A percentile compares a stretch with the other conserved stretches of the same genome.
These are phyloP conservation scores for Meandrina meandrites DNA, from an alignment of 92 coral and sea anemone species.

Conservation along the genomic window DNA sequence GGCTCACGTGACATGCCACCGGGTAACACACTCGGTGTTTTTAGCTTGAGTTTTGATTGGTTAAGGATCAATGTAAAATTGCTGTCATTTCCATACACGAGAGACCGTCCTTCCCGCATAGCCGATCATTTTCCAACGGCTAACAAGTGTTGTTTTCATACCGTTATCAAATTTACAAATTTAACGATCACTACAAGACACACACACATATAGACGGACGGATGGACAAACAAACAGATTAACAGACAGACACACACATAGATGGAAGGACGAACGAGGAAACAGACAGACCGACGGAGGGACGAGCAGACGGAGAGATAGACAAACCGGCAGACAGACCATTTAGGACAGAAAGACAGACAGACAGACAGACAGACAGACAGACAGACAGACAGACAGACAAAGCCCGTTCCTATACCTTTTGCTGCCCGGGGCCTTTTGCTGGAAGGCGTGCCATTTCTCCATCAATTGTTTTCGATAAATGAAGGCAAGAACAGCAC, in stretches of 20 bases:
- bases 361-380: not conserved
- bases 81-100: no score
- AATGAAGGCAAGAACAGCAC: conserved; percentile 45
- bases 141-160: not conserved
- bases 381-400: not conserved
- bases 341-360: not conserved
- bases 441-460: conserved; percentile 64
- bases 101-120: no score
- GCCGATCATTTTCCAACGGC: no score
- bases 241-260: not conserved
- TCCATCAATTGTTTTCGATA: conserved; percentile 56
- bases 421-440: conserved; percentile 22
- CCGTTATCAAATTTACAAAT: not conserved
- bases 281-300: no score
- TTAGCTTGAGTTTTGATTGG: no score
- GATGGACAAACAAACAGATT: not conserved
- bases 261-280: not conserved
- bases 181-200: not conserved
- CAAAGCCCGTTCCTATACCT: not conserved
- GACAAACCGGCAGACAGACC: not conserved
- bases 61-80: no score
- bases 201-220: not conserved
- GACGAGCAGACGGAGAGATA: not conserved
- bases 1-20: no score
- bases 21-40: no score